Evolutionary conservation across 2,888 invertebrate genomes (phyloP).

Genomic region (Chalcis sispes): DNA sequence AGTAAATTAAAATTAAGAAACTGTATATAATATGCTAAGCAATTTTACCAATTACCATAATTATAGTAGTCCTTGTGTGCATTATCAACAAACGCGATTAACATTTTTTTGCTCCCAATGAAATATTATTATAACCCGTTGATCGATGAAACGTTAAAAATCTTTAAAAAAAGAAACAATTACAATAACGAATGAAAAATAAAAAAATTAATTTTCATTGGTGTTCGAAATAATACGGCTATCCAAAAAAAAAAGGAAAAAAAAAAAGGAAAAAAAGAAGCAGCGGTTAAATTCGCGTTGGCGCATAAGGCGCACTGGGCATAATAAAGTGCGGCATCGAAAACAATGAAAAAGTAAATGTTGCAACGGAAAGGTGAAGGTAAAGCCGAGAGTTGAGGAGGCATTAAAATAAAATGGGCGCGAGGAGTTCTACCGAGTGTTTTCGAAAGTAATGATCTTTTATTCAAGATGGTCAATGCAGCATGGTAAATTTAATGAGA

Average conservation of each 20-base stretch:
- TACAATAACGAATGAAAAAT: not conserved
- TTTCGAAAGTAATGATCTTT: conserved; percentile 46
- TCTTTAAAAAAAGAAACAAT: not conserved
- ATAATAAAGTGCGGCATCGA: no score
- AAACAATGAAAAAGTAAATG: not conserved
- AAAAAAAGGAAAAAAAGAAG: not conserved
- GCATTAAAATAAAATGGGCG: not conserved
- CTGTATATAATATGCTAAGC: conserved; percentile 14
- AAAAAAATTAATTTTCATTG: no score
- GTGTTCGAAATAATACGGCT: no score
- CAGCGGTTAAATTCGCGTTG: not conserved
- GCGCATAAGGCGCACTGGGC: no score
- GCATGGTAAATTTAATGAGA: conserved; percentile 44
- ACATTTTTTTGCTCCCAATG: not conserved
- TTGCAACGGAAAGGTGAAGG: no score
- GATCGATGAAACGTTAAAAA: no score
- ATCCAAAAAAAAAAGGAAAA: no score
- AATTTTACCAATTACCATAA: conserved; percentile 20
- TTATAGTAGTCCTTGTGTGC: conserved; percentile 30
- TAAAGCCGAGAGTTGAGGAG: no score
- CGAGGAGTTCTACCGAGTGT: not conserved
- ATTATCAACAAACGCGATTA: not conserved
- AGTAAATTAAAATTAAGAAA: conserved; percentile 38
- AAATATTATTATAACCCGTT: no score
- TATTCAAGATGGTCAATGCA: conserved; percentile 44